Base-by-base conservation (phyloP, 2,888 invertebrate species). In the Harmothoe impar region DNA sequence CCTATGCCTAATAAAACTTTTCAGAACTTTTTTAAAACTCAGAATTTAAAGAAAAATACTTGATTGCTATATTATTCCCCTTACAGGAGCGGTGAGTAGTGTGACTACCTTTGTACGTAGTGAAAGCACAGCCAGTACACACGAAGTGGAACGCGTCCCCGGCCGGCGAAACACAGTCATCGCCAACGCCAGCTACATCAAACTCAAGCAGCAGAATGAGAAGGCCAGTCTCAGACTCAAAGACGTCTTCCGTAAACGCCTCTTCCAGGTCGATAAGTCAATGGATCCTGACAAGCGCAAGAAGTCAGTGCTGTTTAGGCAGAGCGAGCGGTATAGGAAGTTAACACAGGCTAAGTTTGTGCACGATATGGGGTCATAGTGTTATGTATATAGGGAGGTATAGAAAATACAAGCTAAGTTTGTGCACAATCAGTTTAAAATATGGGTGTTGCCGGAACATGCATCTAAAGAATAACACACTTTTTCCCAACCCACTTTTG, bases 101-200 rank as follows among this genome's bases (percentile, higher is more conserved):
- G 81, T 81, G 35, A 81, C 43, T 1, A 43, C 81, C n/a, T 81
- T 33, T 35, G 43, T 81, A 10, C 81, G 81, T 23, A 33, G 43
- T 43, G 81, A 81, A 12, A 81, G 81, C 43, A 81, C 81, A 12
- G 20, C 81, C 33, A 81, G 81, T 25, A 33, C 25, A 7, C 0
- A 33, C 23, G 81, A 81, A 33, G n/a, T 43, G 43, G 81, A 35
- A 35, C 5, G 35, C 5, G 23, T 43, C 0, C 81, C 81, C 10
- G 81, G 81, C 20, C 20, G 81, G 15, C 81, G 81, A 1, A 43
- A 35, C 81, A 81, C 81, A 12, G 81, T 81, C 81, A 81, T 81
- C 33, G 43, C 81, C 5, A 81, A 81, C 43, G 43, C 43, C 43
- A 43, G 43, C 81, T 43, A 35, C 43, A 20, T 20, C 3, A 15